Evolutionary conservation across 1,140 invertebrate species (phyloP).

Genomic region (Zaprionus camerounensis): DNA sequence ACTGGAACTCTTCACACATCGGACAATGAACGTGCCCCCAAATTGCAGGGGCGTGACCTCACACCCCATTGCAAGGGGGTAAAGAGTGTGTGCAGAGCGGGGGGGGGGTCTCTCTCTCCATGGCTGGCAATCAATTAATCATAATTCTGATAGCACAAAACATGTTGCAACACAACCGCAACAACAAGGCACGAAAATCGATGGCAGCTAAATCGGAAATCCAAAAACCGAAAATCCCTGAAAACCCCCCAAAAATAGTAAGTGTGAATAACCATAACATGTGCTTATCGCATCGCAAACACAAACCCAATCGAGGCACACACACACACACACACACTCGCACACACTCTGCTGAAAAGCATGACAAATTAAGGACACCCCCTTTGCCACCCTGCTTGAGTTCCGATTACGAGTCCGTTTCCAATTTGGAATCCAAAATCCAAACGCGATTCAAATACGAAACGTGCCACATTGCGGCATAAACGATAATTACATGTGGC

Average conservation of each 20-base stretch:
- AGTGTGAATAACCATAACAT: slow-evolving; percentile 78
- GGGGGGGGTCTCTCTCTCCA: slow-evolving; percentile 5
- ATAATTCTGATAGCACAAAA: slow-evolving; percentile 75
- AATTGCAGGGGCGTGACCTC: slow-evolving; percentile 65
- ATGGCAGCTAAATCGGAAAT: slow-evolving; percentile 55
- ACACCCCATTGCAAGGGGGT: not conserved
- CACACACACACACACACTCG: slow-evolving; percentile 14
- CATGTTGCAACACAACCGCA: slow-evolving; percentile 62
- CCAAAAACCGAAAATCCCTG: slow-evolving; percentile 24
- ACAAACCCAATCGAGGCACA: slow-evolving; percentile 29
- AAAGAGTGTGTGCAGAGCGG: not conserved
- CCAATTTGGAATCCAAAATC: slow-evolving; percentile 23
- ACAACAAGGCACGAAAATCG: slow-evolving; percentile 51
- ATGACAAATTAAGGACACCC: slow-evolving; percentile 72
- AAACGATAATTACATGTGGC: slow-evolving; percentile 77
- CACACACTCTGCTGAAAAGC: slow-evolving; percentile 69
- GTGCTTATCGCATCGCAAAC: slow-evolving; percentile 73
- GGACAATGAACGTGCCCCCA: slow-evolving; percentile 52
- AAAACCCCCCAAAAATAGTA: slow-evolving; percentile 14
- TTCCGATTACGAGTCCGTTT: slow-evolving; percentile 18
- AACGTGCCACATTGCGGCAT: slow-evolving; percentile 75
- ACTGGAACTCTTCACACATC: slow-evolving; percentile 23
- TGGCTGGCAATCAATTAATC: slow-evolving; percentile 74
- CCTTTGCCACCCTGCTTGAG: not conserved
- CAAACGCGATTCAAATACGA: slow-evolving; percentile 64